Evolutionary conservation across 2,113 vertebrate species (phyloP).

Genomic region (Acanthochromis polyacanthus): DNA sequence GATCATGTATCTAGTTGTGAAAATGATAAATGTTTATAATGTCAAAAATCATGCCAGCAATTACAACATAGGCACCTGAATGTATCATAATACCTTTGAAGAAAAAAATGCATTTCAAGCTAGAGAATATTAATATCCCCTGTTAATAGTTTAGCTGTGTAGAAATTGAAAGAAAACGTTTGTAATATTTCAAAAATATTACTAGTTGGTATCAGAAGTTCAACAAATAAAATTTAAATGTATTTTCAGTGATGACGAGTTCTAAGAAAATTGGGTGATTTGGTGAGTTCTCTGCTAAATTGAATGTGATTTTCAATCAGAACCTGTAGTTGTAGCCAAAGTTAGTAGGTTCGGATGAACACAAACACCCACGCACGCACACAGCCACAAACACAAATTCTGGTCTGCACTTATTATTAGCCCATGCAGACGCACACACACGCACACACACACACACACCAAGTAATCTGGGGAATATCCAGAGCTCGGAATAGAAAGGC

Average conservation of each 20-base stretch:
- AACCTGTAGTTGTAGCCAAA: not conserved
- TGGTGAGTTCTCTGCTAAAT: no score
- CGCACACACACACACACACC: constrained; percentile 17
- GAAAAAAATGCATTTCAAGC: not conserved
- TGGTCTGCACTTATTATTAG: constrained; percentile 47
- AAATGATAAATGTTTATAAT: no score
- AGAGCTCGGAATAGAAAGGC: constrained; percentile 80
- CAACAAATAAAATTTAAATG: not conserved
- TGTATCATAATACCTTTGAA: not conserved
- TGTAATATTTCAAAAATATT: no score
- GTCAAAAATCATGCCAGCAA: not conserved
- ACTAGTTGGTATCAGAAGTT: no score
- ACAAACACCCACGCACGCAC: not conserved
- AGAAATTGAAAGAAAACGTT: no score
- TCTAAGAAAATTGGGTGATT: no score
- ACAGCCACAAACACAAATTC: not conserved
- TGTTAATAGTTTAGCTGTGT: no score
- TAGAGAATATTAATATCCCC: no score
- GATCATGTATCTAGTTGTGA: no score
- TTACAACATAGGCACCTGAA: not conserved
- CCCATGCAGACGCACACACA: not conserved
- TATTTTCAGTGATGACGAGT: not conserved
- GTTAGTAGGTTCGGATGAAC: constrained; percentile 7
- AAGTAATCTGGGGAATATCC: constrained; percentile 78
- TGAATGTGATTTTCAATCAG: no score